phyloP scores from a whole-genome alignment of 1,140 invertebrate species.

The Drosophila persimilis region DNA sequence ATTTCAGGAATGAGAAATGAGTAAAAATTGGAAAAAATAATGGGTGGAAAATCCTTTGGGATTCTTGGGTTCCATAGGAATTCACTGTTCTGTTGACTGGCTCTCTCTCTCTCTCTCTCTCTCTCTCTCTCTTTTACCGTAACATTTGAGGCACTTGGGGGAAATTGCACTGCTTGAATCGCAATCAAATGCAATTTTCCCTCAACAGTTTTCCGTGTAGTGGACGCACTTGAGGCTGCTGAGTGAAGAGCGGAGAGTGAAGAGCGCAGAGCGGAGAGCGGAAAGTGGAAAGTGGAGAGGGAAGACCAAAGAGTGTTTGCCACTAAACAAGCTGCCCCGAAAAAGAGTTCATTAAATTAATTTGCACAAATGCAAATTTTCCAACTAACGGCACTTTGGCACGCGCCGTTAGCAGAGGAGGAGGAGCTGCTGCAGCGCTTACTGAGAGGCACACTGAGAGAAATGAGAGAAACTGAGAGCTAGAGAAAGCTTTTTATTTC shows the following conservation, averaged over 20 bases:
- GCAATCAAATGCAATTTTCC: conserved; percentile 53
- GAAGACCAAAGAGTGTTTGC: conserved; percentile 33
- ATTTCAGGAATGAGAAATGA: not conserved
- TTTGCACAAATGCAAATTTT: conserved; percentile 80
- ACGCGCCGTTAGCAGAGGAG: conserved; percentile 56
- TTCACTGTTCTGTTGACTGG: conserved; percentile 6
- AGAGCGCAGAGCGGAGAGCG: too few species aligned
- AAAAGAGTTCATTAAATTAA: conserved; percentile 80
- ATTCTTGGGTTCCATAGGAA: not conserved
- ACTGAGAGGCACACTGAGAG: conserved; percentile 18
- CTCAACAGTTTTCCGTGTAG: not conserved
- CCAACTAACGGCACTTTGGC: conserved; percentile 72
- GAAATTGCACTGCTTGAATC: conserved; percentile 28
- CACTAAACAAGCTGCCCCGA: conserved; percentile 58
- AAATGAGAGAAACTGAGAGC: not conserved
- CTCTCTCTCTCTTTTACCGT: not conserved
- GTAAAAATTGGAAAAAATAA: conserved; percentile 3
- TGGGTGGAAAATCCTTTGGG: conserved; percentile 7
- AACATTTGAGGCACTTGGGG: conserved; percentile 7
- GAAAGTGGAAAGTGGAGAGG: too few species aligned
- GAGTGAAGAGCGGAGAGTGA: too few species aligned
- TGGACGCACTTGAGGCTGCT: too few species aligned
- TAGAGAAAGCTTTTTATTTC: not conserved
- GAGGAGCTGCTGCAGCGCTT: conserved; percentile 9
- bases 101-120: too few species aligned